phyloP scores from a whole-genome alignment of 2,113 vertebrate species.

The Centrocercus urophasianus region DNA sequence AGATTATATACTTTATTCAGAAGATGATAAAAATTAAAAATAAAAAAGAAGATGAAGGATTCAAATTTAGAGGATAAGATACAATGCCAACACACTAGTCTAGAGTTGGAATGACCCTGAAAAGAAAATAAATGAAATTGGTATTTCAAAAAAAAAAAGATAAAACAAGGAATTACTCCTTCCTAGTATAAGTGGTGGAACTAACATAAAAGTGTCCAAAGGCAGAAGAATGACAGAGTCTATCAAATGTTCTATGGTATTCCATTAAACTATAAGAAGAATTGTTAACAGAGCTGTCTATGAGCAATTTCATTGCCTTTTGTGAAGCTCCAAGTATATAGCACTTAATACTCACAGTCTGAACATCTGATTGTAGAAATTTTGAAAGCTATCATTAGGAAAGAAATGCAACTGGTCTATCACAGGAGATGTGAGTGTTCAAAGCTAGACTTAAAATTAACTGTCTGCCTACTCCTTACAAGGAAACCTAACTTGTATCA shows the following conservation, averaged over 20 bases:
- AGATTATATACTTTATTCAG: slow-evolving; percentile 26
- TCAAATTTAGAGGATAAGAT: slow-evolving; percentile 6
- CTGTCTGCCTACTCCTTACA: neutral
- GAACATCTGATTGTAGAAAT: neutral
- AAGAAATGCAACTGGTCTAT: neutral
- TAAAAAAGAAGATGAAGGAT: neutral
- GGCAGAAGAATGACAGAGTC: neutral
- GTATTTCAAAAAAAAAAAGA: neutral
- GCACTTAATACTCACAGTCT: neutral
- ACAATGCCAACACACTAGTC: neutral
- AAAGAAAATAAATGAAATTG: neutral
- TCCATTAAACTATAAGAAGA: neutral
- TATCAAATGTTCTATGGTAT: neutral
- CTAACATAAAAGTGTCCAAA: neutral
- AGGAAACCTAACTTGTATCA: neutral
- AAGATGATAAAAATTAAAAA: neutral
- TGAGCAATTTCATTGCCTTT: neutral
- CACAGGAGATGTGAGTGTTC: neutral
- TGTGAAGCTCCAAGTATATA: neutral
- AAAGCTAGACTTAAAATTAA: neutral
- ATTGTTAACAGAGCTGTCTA: neutral
- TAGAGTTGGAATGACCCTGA: neutral
- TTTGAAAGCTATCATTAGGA: neutral
- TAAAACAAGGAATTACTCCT: neutral
- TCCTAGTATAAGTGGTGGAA: neutral